Conservation (phyloP, 2,888 invertebrate species). For the Apomyelois bistriatella region DNA sequence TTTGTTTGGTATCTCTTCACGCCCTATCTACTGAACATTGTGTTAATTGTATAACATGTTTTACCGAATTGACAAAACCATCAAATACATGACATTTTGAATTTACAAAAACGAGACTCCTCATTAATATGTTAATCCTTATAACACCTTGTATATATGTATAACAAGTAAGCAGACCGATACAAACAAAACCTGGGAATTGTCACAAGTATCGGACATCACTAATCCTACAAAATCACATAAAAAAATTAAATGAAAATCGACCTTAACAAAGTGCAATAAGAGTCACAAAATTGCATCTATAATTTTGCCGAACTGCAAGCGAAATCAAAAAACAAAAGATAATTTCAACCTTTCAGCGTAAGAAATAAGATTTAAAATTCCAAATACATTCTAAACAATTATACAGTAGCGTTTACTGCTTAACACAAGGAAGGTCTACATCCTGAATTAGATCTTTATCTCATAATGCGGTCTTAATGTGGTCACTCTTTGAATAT, state of each 20-base stretch:
- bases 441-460: conserved; percentile 67
- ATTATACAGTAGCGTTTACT: conserved; percentile 21
- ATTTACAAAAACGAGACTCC: neutral
- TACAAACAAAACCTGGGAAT: conserved; percentile 41
- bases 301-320: neutral
- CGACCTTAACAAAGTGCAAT: neutral
- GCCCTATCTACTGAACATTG: too few species aligned
- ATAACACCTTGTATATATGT: conserved; percentile 30
- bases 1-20: too few species aligned
- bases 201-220: conserved; percentile 44
- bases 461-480: conserved; percentile 59
- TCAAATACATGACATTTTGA: neutral
- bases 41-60: too few species aligned
- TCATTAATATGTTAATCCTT: conserved; percentile 7
- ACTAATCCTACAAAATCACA: conserved; percentile 37
- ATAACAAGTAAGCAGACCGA: conserved; percentile 25
- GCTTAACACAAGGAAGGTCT: conserved; percentile 41
- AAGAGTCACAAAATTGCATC: conserved; percentile 4
- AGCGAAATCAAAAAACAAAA: neutral
- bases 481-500: conserved; percentile 47
- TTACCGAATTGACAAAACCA: too few species aligned
- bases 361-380: neutral
- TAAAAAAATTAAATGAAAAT: neutral
- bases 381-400: neutral
- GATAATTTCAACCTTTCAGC: neutral